Conservation (phyloP, 1,140 invertebrate species). For the Planococcus citri region DNA sequence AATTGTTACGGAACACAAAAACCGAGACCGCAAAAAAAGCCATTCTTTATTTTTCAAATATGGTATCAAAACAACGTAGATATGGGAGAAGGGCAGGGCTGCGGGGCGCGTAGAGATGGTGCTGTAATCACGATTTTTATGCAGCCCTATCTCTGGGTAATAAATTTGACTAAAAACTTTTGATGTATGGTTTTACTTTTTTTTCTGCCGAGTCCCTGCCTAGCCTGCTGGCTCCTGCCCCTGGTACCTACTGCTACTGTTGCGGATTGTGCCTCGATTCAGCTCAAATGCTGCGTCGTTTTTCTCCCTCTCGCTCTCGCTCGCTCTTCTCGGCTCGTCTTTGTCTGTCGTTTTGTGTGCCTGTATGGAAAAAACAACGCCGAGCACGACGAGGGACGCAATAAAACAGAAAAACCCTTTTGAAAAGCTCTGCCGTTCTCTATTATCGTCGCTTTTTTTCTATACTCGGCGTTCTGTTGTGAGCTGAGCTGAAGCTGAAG, state of each 20-base stretch:
- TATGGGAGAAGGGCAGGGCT: neutral
- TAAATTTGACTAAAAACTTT: slow-evolving; percentile 21
- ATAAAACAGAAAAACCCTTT: slow-evolving; percentile 7
- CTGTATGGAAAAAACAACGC: neutral
- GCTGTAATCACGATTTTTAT: slow-evolving; percentile 16
- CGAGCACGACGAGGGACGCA: neutral
- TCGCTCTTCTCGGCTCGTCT: too few relatives aligned
- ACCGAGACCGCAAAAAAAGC: slow-evolving; percentile 19
- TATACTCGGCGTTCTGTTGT: neutral
- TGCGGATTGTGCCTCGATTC: neutral
- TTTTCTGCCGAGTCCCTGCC: neutral
- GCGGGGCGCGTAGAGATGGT: neutral
- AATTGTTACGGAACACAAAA: slow-evolving; percentile 18
- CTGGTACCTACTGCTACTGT: too few relatives aligned
- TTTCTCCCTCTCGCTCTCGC: neutral
- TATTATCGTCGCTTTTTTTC: neutral
- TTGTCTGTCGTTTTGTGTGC: neutral
- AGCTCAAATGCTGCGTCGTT: neutral
- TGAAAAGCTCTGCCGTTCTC: neutral
- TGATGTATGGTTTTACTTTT: slow-evolving; percentile 18
- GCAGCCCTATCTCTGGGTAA: slow-evolving; percentile 18
- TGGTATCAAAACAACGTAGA: slow-evolving; percentile 1
- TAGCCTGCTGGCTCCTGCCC: neutral
- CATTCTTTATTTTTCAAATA: slow-evolving; percentile 21
- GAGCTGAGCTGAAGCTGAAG: too few relatives aligned